A percentile compares a stretch with the other conserved stretches of the same genome.
phyloP scores from a whole-genome alignment of 2,113 vertebrate genomes.

The Dermatemys mawii region DNA sequence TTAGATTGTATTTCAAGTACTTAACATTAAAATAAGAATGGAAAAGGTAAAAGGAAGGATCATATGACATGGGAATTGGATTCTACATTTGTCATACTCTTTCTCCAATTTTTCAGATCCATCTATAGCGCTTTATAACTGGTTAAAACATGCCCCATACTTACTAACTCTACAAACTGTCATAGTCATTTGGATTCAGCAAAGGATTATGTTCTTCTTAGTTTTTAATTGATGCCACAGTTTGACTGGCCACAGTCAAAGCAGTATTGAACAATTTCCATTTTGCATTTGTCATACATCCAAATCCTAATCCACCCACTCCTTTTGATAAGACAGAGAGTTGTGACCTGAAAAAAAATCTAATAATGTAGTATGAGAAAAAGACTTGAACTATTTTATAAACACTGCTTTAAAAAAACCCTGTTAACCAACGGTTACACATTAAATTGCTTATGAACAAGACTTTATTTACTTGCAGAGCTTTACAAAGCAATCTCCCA shows the following conservation, averaged over 20 bases:
- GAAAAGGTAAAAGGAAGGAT: constrained; percentile 21
- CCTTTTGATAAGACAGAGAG: constrained; percentile 33
- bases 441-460: constrained; percentile 42
- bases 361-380: constrained; percentile 12
- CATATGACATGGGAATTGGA: constrained; percentile 38
- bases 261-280: constrained; percentile 20
- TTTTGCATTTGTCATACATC: constrained; percentile 40
- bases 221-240: constrained; percentile 51
- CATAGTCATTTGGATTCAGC: constrained; percentile 50
- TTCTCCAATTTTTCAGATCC: constrained; percentile 46
- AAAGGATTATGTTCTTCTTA: constrained; percentile 45
- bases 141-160: neutral
- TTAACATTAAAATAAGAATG: constrained; percentile 49
- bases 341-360: constrained; percentile 26
- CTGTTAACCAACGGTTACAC: constrained; percentile 24
- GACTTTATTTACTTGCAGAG: constrained; percentile 32
- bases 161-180: constrained; percentile 39
- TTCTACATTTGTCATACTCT: constrained; percentile 21
- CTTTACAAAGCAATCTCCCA: constrained; percentile 10
- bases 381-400: neutral
- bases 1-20: constrained; percentile 44
- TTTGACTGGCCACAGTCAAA: constrained; percentile 52
- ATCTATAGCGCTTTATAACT: constrained; percentile 49
- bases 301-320: constrained; percentile 44
- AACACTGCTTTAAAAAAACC: neutral